Evolutionary conservation across 2,888 invertebrate species (phyloP).

Genomic region (Notodonta dromedarius): DNA sequence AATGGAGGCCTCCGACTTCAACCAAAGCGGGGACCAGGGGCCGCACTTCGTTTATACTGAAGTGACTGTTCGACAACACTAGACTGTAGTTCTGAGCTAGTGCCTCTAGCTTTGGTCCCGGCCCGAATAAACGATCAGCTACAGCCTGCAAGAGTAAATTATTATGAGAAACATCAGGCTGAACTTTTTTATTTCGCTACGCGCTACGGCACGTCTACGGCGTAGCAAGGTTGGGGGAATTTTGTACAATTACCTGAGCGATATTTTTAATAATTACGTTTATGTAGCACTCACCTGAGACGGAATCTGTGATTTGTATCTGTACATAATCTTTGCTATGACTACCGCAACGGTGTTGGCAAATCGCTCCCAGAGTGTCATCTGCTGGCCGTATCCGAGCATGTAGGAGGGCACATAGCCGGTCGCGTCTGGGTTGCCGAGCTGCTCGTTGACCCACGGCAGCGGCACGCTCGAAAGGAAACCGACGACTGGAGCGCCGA

Average conservation of each 20-base stretch:
- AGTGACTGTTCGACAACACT: slow-evolving; percentile 83
- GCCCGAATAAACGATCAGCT: slow-evolving; percentile 79
- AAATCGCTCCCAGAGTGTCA: slow-evolving; percentile 78
- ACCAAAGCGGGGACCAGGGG: slow-evolving; percentile 81
- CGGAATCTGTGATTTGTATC: slow-evolving; percentile 69
- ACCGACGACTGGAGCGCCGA: slow-evolving; percentile 81
- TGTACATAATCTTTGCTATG: slow-evolving; percentile 69
- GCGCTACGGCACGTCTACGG: too few relatives aligned
- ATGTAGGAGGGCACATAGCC: slow-evolving; percentile 84
- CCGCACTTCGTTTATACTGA: slow-evolving; percentile 82
- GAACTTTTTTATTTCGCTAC: neutral
- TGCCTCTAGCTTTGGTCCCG: slow-evolving; percentile 68
- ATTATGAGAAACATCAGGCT: slow-evolving; percentile 6
- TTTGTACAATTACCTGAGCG: too few relatives aligned
- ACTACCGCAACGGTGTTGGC: slow-evolving; percentile 71
- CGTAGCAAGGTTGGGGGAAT: too few relatives aligned
- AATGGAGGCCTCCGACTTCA: slow-evolving; percentile 84
- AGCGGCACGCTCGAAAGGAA: slow-evolving; percentile 80
- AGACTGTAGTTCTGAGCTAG: slow-evolving; percentile 80
- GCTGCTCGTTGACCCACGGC: slow-evolving; percentile 83
- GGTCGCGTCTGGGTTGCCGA: slow-evolving; percentile 84
- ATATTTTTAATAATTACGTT: too few relatives aligned
- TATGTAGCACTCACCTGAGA: slow-evolving; percentile 63
- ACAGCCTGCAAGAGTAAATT: slow-evolving; percentile 55
- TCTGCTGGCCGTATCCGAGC: slow-evolving; percentile 75